Base-by-base conservation (phyloP, 2,113 vertebrate genomes). In the Nothobranchius kuhntae region DNA sequence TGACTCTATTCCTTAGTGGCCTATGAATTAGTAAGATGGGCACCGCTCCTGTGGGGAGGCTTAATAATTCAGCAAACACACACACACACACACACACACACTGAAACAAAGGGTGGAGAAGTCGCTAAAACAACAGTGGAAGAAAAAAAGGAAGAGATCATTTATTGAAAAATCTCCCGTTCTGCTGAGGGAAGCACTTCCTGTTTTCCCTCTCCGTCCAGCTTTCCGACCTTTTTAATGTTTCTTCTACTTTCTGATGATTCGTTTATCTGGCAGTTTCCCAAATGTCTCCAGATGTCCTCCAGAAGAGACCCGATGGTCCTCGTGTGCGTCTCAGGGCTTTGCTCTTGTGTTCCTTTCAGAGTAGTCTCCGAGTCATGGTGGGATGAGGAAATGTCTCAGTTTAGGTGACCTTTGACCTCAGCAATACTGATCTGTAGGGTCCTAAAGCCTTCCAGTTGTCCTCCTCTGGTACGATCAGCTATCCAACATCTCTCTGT, bases 11-110 rank as follows among this genome's bases (percentile, higher is more conserved):
- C 89, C 93, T 91, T 86, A 55, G 91, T 89, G 91, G 86, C 82
- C 92, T 92, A 95, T 93, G 94, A 93, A 93, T 95, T 94, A 94
- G 91, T 93, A 92, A 94, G 90, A 81, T 87, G 88, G 79, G 82
- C 89, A 89, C 83, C 71, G 75, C 85, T 92, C 90, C 90, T 91
- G 72, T 86, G 84, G 93, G 93, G 91, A 87, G 68, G 81, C 65
- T 95, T 90, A 95, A 94, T 95, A 94, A 94, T 94, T 94, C 88
- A 92, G 86, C 85, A 86, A 86, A 79, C 76, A 86, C 85, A 85
- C 82, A 71, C 82, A 65, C 76, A 76, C 78, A 79, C 76, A 86
- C 85, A 85, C 82, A 71, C 82, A 67, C 75, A 76, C 78, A 92
- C 89, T 80, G 91, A 93, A 91, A 89, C 53, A 84, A 93, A 91